These are phyloP conservation scores for Platycercus adscitus DNA, from an alignment of 2,113 vertebrate genomes.

Conservation along the genomic window DNA sequence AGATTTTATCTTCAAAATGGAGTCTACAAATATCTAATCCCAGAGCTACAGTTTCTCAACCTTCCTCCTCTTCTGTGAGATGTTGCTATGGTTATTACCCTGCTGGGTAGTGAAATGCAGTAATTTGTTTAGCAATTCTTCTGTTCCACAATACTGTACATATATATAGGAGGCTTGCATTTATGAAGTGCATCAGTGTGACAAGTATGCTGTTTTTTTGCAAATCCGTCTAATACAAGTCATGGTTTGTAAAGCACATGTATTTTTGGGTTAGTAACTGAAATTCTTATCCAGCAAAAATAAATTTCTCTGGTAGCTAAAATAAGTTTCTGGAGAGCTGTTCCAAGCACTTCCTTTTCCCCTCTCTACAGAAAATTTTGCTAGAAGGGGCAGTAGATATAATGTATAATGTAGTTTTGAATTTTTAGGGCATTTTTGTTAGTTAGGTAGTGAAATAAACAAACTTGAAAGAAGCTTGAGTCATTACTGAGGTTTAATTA, in stretches of 20 bases:
- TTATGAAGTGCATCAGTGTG: constrained; percentile 16
- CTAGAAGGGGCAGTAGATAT: not conserved
- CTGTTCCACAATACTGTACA: not conserved
- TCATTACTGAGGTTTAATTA: not conserved
- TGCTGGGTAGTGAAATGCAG: constrained; percentile 46
- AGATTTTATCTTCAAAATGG: constrained; percentile 29
- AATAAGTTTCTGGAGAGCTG: not conserved
- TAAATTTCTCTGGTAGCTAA: not conserved
- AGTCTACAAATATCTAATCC: constrained; percentile 40
- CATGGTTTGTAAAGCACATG: not conserved
- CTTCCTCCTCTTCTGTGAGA: not conserved
- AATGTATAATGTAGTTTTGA: not conserved
- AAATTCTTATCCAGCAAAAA: not conserved
- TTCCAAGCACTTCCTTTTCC: not conserved
- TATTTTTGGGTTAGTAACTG: not conserved
- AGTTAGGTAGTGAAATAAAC: not conserved
- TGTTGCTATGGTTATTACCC: constrained; percentile 68
- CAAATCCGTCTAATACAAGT: constrained; percentile 8
- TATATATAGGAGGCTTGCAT: not conserved
- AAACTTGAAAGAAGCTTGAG: not conserved
- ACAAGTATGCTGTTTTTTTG: not conserved
- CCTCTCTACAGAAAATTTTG: not conserved
- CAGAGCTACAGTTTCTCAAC: constrained; percentile 30
- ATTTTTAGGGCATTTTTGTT: not conserved
- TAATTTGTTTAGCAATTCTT: constrained; percentile 49